Evolutionary conservation across 2,888 invertebrate species (phyloP).

Genomic region (Bhutanitis thaidina): DNA sequence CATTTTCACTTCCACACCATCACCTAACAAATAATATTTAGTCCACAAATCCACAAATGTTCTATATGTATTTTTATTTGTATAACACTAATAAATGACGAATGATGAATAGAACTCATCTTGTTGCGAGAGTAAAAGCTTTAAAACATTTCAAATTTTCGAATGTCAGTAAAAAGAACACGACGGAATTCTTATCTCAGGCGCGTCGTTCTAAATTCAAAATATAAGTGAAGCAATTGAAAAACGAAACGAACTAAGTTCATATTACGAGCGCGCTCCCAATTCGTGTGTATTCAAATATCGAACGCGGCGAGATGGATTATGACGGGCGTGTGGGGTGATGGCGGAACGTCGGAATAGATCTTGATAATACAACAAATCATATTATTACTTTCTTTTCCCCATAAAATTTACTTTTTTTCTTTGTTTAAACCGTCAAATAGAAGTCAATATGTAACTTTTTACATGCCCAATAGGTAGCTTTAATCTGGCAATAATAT

Average conservation of each 20-base stretch:
- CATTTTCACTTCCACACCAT: too few relatives aligned
- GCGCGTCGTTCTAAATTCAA: slow-evolving; percentile 71
- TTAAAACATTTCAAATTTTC: slow-evolving; percentile 15
- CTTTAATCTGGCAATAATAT: too few relatives aligned
- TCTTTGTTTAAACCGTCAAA: background rate
- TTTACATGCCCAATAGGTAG: background rate
- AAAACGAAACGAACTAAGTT: slow-evolving; percentile 75
- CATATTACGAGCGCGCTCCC: slow-evolving; percentile 72
- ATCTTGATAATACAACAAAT: slow-evolving; percentile 52
- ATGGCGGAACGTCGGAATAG: slow-evolving; percentile 49
- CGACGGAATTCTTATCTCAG: slow-evolving; percentile 47
- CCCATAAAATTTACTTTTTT: slow-evolving; percentile 13
- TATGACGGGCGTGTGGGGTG: slow-evolving; percentile 54
- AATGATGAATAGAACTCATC: background rate
- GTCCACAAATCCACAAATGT: too few relatives aligned
- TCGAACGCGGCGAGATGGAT: slow-evolving; percentile 69
- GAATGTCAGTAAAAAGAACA: slow-evolving; percentile 14
- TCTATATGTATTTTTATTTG: too few relatives aligned
- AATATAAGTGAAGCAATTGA: slow-evolving; percentile 78
- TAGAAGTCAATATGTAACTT: slow-evolving; percentile 22
- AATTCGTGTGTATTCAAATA: slow-evolving; percentile 77
- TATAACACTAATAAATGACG: too few relatives aligned
- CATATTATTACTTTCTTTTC: slow-evolving; percentile 37
- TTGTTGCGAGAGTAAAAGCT: background rate
- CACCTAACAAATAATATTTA: too few relatives aligned